These are phyloP conservation scores for Wiebesia pumilae DNA, from an alignment of 1,140 invertebrate genomes.

Conservation along the genomic window DNA sequence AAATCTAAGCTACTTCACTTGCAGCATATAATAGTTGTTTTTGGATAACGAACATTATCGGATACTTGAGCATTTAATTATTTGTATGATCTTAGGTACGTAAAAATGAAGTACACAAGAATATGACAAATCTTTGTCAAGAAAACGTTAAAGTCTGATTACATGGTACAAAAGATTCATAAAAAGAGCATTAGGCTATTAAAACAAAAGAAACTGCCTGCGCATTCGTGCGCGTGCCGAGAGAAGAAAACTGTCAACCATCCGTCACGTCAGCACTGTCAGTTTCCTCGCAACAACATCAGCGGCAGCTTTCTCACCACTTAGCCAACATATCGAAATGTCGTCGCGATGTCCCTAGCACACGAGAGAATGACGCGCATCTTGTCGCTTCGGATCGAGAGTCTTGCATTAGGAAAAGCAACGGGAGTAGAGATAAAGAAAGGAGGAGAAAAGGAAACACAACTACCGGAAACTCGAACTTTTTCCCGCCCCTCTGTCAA, in stretches of 20 bases:
- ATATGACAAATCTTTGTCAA: neutral
- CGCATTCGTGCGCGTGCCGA: neutral
- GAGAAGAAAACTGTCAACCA: slow-evolving; percentile 58
- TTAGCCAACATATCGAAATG: slow-evolving; percentile 52
- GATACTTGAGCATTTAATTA: neutral
- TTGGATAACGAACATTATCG: neutral
- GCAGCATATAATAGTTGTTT: neutral
- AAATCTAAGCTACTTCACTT: neutral
- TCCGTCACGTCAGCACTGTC: slow-evolving; percentile 50
- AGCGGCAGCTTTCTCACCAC: slow-evolving; percentile 22
- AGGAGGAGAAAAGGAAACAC: slow-evolving; percentile 50
- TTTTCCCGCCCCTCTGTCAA: slow-evolving; percentile 47
- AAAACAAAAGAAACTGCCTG: neutral
- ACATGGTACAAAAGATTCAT: neutral
- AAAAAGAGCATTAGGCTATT: slow-evolving; percentile 43
- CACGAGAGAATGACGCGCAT: neutral
- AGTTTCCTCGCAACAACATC: slow-evolving; percentile 19
- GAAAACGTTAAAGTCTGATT: neutral
- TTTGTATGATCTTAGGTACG: neutral
- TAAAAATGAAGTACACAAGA: too few relatives aligned
- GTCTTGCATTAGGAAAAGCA: neutral
- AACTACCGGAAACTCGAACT: neutral
- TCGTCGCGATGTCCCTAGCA: slow-evolving; percentile 52
- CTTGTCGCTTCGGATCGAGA: slow-evolving; percentile 2
- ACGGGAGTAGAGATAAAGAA: slow-evolving; percentile 39